These are phyloP conservation scores for Pseudorectes ferrugineus DNA, from an alignment of 2,113 vertebrate species.

Conservation along the genomic window DNA sequence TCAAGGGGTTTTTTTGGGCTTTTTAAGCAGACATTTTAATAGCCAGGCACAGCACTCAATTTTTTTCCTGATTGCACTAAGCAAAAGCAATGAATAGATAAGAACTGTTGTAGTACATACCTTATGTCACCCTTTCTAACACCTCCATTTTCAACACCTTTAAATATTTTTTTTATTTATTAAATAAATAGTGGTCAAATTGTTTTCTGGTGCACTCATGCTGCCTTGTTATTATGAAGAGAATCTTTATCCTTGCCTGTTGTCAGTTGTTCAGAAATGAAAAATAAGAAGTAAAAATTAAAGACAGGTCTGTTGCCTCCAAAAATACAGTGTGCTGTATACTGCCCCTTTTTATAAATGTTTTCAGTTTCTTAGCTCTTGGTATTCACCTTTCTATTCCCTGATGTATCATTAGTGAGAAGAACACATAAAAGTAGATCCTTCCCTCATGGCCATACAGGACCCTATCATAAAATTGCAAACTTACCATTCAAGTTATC, in stretches of 20 bases:
- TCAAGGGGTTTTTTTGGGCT: neutral
- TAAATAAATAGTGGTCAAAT: neutral
- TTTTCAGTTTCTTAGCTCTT: neutral
- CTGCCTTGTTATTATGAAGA: neutral
- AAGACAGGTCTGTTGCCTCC: neutral
- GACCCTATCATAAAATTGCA: neutral
- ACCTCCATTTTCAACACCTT: neutral
- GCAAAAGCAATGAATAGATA: neutral
- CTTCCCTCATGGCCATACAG: neutral
- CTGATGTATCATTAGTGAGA: neutral
- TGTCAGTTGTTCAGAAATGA: neutral
- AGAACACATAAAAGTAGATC: neutral
- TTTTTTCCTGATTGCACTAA: neutral
- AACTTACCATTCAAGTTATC: neutral
- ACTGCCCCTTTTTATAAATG: neutral
- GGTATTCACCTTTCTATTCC: neutral
- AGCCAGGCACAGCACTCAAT: neutral
- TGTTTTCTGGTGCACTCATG: neutral
- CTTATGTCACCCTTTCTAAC: neutral
- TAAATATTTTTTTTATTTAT: neutral
- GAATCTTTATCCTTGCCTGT: neutral
- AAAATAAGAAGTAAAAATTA: neutral
- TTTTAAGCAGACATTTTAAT: neutral
- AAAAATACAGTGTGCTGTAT: neutral
- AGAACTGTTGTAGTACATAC: neutral